These are phyloP conservation scores for Drosophila nikananu DNA, from an alignment of 1,140 invertebrate genomes.

Conservation along the genomic window DNA sequence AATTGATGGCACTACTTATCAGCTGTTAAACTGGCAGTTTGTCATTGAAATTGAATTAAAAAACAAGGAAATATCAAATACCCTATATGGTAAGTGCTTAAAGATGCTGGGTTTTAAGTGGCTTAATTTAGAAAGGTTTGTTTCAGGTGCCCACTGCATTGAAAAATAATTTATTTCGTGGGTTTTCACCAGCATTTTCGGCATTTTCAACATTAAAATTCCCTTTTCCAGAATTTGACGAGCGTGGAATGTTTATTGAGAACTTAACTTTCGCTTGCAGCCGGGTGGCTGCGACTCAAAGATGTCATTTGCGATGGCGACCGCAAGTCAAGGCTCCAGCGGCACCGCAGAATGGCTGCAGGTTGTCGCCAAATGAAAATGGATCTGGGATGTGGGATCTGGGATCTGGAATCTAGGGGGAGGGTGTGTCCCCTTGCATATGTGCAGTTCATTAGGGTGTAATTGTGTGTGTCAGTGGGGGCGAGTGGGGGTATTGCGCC, in stretches of 20 bases:
- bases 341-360: slow-evolving; percentile 25
- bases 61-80: not conserved
- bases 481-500: slow-evolving; percentile 40
- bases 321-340: slow-evolving; percentile 32
- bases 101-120: not conserved
- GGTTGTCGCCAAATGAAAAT: not conserved
- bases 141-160: not conserved
- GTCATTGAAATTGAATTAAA: not conserved
- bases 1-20: not conserved
- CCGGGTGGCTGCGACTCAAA: not conserved
- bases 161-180: not conserved
- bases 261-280: slow-evolving; percentile 11
- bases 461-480: slow-evolving; percentile 44
- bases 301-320: slow-evolving; percentile 39
- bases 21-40: not conserved
- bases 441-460: slow-evolving; percentile 63
- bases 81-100: not conserved
- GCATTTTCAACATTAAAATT: slow-evolving; percentile 3
- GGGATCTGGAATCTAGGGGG: not conserved
- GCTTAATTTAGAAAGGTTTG: not conserved
- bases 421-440: slow-evolving; percentile 1
- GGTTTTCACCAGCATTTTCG: not conserved
- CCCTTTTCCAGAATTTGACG: slow-evolving; percentile 12
- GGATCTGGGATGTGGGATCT: not conserved
- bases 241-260: slow-evolving; percentile 22